A percentile compares a stretch with the other conserved stretches of the same genome.
These are phyloP conservation scores for Rhyacophila brunnea DNA, from an alignment of 1,140 invertebrate species.

Conservation along the genomic window DNA sequence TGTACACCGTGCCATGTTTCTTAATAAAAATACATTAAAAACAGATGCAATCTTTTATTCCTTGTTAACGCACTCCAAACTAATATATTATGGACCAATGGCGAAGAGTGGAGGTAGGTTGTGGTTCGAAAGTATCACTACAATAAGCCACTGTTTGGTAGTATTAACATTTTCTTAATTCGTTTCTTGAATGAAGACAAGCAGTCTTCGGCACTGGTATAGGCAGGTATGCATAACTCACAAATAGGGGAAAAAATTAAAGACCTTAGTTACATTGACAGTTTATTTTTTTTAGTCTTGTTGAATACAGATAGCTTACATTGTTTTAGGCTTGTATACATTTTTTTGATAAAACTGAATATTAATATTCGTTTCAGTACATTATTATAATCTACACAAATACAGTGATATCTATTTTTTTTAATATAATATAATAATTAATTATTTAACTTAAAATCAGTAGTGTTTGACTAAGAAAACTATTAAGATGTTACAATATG, in stretches of 20 bases:
- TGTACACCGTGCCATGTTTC: constrained; percentile 32
- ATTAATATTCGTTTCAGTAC: not conserved
- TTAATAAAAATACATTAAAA: constrained; percentile 34
- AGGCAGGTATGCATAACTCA: no score
- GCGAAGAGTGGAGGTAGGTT: no score
- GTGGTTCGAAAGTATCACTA: no score
- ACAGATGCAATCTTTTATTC: not conserved
- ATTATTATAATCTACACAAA: constrained; percentile 1
- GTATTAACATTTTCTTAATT: no score
- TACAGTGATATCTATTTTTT: constrained; percentile 1
- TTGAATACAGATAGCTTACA: constrained; percentile 3
- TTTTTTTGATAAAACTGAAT: constrained; percentile 5
- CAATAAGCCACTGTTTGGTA: no score
- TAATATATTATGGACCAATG: no score
- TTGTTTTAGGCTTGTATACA: constrained; percentile 4
- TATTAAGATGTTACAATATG: no score
- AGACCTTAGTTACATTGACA: constrained; percentile 16
- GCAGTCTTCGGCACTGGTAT: no score
- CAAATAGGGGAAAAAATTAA: no score
- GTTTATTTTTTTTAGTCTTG: constrained; percentile 20
- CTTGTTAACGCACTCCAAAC: no score
- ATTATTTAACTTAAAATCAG: not conserved
- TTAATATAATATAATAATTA: constrained; percentile 5
- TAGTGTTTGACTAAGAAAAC: no score
- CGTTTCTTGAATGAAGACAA: no score